Evolutionary conservation across 1,140 invertebrate species (phyloP), one percentile per base, ranked within the genome.

Genomic region (Hypothenemus hampei): DNA sequence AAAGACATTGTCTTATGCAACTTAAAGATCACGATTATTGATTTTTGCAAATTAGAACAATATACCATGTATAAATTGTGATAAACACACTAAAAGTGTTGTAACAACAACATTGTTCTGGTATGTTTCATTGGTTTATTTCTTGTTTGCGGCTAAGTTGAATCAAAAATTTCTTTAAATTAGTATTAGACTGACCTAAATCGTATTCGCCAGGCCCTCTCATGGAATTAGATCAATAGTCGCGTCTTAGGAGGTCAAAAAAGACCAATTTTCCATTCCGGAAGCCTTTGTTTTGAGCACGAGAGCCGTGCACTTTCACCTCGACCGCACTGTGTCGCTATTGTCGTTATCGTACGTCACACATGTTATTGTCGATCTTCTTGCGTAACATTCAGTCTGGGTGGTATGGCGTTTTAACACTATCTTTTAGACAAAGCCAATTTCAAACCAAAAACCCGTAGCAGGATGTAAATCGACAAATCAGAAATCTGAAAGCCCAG

Each of bases 221-320:
- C 8, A 13, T 11, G 13, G 13, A 31, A 31, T 31, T 13, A 31
- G 13, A n/a, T n/a, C n/a, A n/a, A n/a, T n/a, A n/a, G n/a, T 31
- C 8, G n/a, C 19, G 13, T 39, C 13, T 39, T 10, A 10, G 13
- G 13, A 16, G 41, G 22, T 45, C 23, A 44, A 44, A 41, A 44
- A 26, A 23, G 24, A n/a, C n/a, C n/a, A n/a, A n/a, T 15, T 8
- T 47, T 21, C 21, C 24, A 31, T 35, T 47, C 45, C 45, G 45
- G 45, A 47, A 47, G 31, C 19, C 45, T 35, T 47, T 47, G 45
- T 47, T 47, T 6, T 4, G 23, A 47, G 45, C 31, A 47, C 26
- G 31, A 36, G 45, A 47, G 16, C 31, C 45, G 45, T 47, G 45
- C 45, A 47, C 45, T 47, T 47, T 47, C 45, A 47, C 45, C 45